These are phyloP conservation scores for Oreotrochilus melanogaster DNA, from an alignment of 2,113 vertebrate species.

Conservation along the genomic window DNA sequence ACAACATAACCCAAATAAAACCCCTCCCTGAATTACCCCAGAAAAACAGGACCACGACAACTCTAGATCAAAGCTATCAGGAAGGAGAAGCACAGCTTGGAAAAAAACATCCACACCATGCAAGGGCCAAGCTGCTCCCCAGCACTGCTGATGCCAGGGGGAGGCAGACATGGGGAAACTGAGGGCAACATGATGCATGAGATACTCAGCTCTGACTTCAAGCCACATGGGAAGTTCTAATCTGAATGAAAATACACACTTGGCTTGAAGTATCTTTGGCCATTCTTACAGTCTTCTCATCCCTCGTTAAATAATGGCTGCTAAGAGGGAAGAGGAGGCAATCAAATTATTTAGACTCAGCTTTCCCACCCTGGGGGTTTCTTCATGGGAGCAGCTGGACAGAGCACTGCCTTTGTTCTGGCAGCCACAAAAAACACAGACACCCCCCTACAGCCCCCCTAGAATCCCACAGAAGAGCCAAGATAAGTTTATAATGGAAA, in stretches of 20 bases:
- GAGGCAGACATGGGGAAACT: not conserved
- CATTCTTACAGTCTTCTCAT: not conserved
- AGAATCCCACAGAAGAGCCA: slow-evolving; percentile 28
- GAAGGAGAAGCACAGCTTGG: not conserved
- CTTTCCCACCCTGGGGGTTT: slow-evolving; percentile 9
- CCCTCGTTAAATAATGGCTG: not conserved
- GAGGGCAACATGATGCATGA: not conserved
- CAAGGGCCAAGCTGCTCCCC: not conserved
- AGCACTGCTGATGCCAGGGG: not conserved
- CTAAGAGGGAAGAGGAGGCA: not conserved
- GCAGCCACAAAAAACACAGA: slow-evolving; percentile 22
- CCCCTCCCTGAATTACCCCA: not conserved
- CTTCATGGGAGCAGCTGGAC: slow-evolving; percentile 26
- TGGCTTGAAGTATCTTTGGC: not conserved
- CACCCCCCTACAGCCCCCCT: not conserved
- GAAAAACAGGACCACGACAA: not conserved
- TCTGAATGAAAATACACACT: not conserved
- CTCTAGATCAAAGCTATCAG: not conserved
- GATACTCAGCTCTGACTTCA: not conserved
- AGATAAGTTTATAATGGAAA: slow-evolving; percentile 63
- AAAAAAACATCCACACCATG: not conserved
- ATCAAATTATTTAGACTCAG: not conserved
- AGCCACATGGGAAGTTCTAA: not conserved
- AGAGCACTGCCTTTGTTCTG: slow-evolving; percentile 28
- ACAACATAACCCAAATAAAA: not conserved